phyloP scores from a whole-genome alignment of 2,888 invertebrate species.

The Torymus aiolomorphi region DNA sequence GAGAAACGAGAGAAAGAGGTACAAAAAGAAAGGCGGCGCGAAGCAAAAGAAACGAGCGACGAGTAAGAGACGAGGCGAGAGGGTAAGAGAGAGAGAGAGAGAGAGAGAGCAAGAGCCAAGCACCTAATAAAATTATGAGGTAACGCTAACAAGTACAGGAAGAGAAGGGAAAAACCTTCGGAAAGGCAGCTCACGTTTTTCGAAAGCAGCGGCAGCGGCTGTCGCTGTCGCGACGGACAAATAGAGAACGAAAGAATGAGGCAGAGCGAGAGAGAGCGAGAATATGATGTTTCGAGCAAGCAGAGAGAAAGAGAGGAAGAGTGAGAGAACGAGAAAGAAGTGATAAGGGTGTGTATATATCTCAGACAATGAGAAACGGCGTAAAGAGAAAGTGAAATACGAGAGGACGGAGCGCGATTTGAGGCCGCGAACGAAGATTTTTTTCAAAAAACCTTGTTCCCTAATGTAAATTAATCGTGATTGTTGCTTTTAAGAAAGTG shows the following conservation, averaged over 20 bases:
- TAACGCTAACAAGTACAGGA: constrained; percentile 51
- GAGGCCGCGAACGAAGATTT: not conserved
- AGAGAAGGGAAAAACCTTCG: constrained; percentile 37
- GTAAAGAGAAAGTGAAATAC: constrained; percentile 14
- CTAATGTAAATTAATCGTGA: no score
- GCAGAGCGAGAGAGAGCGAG: constrained; percentile 21
- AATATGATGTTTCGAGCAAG: constrained; percentile 18
- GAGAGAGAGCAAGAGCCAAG: constrained; percentile 32
- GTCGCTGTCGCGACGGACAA: constrained; percentile 16
- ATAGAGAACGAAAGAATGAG: constrained; percentile 27
- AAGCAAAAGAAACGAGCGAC: not conserved
- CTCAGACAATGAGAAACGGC: constrained; percentile 31
- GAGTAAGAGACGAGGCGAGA: not conserved
- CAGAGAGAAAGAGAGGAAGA: constrained; percentile 20
- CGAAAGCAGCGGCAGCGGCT: constrained; percentile 39
- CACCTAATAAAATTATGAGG: constrained; percentile 58
- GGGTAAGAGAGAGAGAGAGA: no score
- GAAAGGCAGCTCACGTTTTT: constrained; percentile 47
- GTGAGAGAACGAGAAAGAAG: constrained; percentile 8
- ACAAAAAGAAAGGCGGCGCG: not conserved
- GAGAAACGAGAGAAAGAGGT: no score
- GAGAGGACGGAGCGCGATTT: not conserved
- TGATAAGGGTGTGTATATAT: not conserved
- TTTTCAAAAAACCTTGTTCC: constrained; percentile 2
- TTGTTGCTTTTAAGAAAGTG: no score